Percentiles rank a stretch among this genome's conserved stretches.
Evolutionary conservation across 2,113 vertebrate genomes (phyloP).

Genomic region (Morone saxatilis): DNA sequence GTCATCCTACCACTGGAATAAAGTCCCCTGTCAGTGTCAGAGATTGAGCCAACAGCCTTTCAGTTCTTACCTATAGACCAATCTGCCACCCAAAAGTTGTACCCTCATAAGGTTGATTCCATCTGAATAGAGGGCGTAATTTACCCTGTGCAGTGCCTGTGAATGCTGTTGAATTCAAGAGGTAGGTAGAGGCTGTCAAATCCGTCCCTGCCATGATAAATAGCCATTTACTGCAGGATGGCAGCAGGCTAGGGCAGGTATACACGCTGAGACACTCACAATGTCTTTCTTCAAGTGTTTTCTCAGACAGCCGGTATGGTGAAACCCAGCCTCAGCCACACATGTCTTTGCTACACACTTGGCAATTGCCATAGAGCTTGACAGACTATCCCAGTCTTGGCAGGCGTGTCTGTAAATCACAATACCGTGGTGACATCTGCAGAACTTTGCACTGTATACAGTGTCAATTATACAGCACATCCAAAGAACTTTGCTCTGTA

Average conservation of each 20-base stretch:
- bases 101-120: conserved; percentile 73
- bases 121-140: conserved; percentile 69
- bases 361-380: conserved; percentile 72
- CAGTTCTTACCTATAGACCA: conserved; percentile 64
- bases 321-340: conserved; percentile 60
- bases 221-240: conserved; percentile 79
- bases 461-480: conserved; percentile 50
- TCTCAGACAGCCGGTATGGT: conserved; percentile 67
- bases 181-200: conserved; percentile 74
- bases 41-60: conserved; percentile 64
- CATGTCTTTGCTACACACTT: conserved; percentile 64
- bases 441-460: conserved; percentile 59
- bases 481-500: conserved; percentile 29
- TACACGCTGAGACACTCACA: conserved; percentile 61
- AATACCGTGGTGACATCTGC: conserved; percentile 64
- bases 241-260: conserved; percentile 75
- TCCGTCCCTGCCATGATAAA: conserved; percentile 78
- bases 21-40: conserved; percentile 56
- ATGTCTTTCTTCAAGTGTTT: conserved; percentile 70
- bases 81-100: conserved; percentile 68
- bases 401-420: conserved; percentile 68
- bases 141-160: conserved; percentile 64
- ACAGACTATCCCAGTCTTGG: conserved; percentile 72
- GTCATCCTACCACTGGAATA: conserved; percentile 59
- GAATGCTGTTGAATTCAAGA: conserved; percentile 65